A percentile compares a stretch with the other conserved stretches of the same genome.
phyloP scores from a whole-genome alignment of 2,113 vertebrate genomes.

The Hippotragus niger region DNA sequence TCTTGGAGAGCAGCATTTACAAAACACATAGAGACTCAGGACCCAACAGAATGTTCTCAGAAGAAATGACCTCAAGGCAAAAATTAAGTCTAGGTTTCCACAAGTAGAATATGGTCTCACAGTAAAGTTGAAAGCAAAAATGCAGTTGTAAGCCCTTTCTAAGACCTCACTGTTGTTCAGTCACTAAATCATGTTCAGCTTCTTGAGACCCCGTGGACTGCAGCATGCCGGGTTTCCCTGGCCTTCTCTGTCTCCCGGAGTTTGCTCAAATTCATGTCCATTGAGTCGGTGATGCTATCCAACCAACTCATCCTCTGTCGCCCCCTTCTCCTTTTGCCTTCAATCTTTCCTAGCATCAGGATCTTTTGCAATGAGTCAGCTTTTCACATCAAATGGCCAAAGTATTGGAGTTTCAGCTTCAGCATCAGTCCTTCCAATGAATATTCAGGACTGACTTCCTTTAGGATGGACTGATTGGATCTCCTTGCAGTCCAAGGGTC shows the following conservation, averaged over 20 bases:
- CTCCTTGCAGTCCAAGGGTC: background rate
- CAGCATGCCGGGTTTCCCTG: background rate
- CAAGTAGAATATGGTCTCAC: background rate
- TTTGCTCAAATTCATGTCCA: background rate
- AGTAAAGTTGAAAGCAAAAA: background rate
- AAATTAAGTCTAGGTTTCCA: background rate
- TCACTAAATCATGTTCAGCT: background rate
- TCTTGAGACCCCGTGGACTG: background rate
- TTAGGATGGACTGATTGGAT: background rate
- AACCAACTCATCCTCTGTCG: background rate
- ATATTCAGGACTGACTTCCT: background rate
- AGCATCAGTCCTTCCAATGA: background rate
- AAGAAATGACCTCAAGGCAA: background rate
- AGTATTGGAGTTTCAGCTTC: background rate
- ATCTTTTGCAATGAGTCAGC: background rate
- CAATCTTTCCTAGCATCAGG: background rate
- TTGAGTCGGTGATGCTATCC: background rate
- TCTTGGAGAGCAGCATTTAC: background rate
- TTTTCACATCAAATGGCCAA: background rate
- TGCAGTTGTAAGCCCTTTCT: background rate
- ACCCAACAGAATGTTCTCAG: background rate
- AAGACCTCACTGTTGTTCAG: background rate
- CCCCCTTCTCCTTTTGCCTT: background rate
- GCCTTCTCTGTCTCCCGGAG: background rate
- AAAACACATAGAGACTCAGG: background rate